phyloP scores from a whole-genome alignment of 2,888 invertebrate genomes.

The Diarsia mendica region DNA sequence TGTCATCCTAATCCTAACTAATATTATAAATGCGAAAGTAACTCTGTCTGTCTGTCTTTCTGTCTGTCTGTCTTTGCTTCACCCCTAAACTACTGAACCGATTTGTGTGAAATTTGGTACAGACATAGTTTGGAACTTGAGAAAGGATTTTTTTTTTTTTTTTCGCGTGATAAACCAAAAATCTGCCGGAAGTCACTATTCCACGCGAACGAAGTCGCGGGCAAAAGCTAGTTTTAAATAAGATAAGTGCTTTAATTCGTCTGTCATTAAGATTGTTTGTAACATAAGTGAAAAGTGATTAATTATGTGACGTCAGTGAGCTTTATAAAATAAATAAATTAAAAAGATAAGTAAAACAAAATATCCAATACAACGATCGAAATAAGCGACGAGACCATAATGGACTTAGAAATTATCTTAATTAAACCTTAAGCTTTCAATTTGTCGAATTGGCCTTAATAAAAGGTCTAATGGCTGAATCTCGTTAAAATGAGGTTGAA shows the following conservation, averaged over 20 bases:
- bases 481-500: conserved; percentile 70
- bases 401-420: conserved; percentile 68
- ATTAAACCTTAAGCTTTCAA: conserved; percentile 76
- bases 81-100: too few relatives aligned
- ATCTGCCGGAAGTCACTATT: too few relatives aligned
- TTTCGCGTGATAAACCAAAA: too few relatives aligned
- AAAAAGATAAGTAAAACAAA: conserved; percentile 14
- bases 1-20: too few relatives aligned
- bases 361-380: conserved; percentile 47
- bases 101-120: too few relatives aligned
- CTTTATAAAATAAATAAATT: neutral
- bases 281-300: neutral
- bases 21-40: too few relatives aligned
- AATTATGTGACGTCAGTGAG: neutral
- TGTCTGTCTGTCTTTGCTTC: too few relatives aligned
- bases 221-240: too few relatives aligned
- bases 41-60: too few relatives aligned
- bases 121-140: too few relatives aligned
- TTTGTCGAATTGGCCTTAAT: conserved; percentile 74
- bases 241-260: neutral
- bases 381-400: conserved; percentile 59
- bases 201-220: too few relatives aligned
- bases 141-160: too few relatives aligned
- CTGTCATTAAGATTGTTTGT: neutral
- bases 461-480: conserved; percentile 73